Percentiles rank a stretch among this genome's conserved stretches.
These are phyloP conservation scores for Stenopsyche tienmushanensis DNA, from an alignment of 1,140 invertebrate species.

Conservation along the genomic window DNA sequence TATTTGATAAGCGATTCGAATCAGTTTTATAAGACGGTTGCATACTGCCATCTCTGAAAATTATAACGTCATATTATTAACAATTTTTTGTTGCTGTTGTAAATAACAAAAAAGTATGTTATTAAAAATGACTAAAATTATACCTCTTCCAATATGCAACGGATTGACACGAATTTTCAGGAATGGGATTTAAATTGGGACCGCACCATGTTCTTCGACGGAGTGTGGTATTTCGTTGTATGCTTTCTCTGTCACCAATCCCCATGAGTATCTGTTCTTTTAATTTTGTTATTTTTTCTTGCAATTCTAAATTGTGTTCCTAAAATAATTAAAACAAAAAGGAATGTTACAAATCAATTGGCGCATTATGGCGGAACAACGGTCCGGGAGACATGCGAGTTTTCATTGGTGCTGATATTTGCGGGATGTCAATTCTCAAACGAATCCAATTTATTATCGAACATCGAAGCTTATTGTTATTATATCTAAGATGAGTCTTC, in stretches of 20 bases:
- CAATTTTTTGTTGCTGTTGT: background rate
- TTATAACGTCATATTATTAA: background rate
- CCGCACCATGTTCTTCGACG: conserved; percentile 45
- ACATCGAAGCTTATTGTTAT: too few relatives aligned
- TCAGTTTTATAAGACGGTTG: background rate
- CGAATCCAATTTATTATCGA: too few relatives aligned
- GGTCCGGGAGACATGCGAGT: too few relatives aligned
- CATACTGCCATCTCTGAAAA: conserved; percentile 10
- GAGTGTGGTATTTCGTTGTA: conserved; percentile 40
- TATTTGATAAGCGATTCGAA: conserved; percentile 44
- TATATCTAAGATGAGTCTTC: too few relatives aligned
- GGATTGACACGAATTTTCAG: conserved; percentile 42
- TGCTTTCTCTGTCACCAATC: conserved; percentile 43
- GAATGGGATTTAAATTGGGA: conserved; percentile 44
- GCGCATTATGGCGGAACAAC: too few relatives aligned
- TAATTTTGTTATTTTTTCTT: conserved; percentile 47
- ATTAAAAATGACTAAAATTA: background rate
- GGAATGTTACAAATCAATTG: too few relatives aligned
- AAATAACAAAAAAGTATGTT: background rate
- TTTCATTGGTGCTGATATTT: too few relatives aligned
- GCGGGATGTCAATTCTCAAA: too few relatives aligned
- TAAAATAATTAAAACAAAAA: conserved; percentile 40
- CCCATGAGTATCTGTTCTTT: conserved; percentile 50
- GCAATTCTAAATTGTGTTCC: conserved; percentile 50
- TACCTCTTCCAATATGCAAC: background rate